These are phyloP conservation scores for Chaetorhynchus papuensis DNA, from an alignment of 2,113 vertebrate genomes.

Conservation along the genomic window DNA sequence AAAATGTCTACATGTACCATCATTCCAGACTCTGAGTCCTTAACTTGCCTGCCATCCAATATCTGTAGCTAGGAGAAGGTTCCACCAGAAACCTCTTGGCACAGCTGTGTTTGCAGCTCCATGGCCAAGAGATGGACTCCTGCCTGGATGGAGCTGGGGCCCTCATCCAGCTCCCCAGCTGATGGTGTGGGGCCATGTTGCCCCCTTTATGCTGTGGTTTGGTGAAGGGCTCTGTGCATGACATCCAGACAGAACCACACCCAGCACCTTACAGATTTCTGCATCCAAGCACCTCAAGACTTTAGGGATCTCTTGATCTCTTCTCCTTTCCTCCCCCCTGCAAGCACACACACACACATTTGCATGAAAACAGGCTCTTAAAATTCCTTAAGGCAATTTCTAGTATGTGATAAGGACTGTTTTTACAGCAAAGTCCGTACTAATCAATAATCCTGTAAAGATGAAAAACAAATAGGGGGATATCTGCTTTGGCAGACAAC, in stretches of 20 bases:
- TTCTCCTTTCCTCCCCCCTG: not conserved
- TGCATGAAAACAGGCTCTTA: not conserved
- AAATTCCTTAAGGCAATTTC: not conserved
- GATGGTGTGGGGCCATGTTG: fast-evolving
- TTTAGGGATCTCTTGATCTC: not conserved
- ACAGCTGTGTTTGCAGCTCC: not conserved
- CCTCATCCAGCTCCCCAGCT: not conserved
- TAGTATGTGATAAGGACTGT: not conserved
- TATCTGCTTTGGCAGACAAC: not conserved
- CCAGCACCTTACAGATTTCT: not conserved
- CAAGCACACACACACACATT: not conserved
- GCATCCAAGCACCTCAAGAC: not conserved
- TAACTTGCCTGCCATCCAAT: not conserved
- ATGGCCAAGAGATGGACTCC: not conserved
- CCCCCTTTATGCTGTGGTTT: fast-evolving
- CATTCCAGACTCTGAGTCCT: not conserved
- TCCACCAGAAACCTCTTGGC: not conserved
- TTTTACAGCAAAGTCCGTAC: not conserved
- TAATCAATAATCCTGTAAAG: not conserved
- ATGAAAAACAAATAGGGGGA: not conserved
- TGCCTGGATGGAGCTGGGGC: not conserved
- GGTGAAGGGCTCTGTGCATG: not conserved
- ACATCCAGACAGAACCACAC: not conserved
- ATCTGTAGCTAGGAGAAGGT: not conserved
- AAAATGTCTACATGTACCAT: not conserved